Evolutionary conservation across 2,888 invertebrate genomes (phyloP), one percentile per base, ranked within the genome.

Genomic region (Hermaeophaga mercurialis): DNA sequence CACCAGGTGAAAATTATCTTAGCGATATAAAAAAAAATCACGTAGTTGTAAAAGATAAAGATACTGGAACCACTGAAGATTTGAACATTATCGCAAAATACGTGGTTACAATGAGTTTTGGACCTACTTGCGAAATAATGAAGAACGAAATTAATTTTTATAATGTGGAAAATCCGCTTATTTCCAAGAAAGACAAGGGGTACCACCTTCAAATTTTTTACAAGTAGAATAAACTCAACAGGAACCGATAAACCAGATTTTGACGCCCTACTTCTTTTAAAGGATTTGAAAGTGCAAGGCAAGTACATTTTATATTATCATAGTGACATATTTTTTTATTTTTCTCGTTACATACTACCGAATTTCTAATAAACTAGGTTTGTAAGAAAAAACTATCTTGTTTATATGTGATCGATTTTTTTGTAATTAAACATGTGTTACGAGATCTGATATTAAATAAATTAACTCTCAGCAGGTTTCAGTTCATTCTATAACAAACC

Each of bases 221-320:
- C 77, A 82, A 0, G 71, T 43, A 57, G 60, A 47, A 39, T 65
- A 0, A 65, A 58, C 54, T 48, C 64, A 36, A 43, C 56, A 2
- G 53, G 53, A 9, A 22, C 18, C 1, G 34, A 41, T 8, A 54
- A 45, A 5, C 0, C 57, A 65, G 81, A 82, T 58, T 74, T 80
- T 0, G 73, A 82, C 56, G 81, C 82, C 1, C 75, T 80, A 1
- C 70, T 83, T n/a, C 58, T 83, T 1, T 68, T 82, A 65, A 81
- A 82, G 55, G 81, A 83, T 67, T 62, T 82, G 3, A 79, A 78
- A 17, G 36, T 24, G 19, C 19, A 45, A 49, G 58, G 61, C 61
- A 48, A 4, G 1, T 28, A 6, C n/a, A n/a, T n/a, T n/a, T n/a
- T n/a, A n/a, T n/a, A n/a, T n/a, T n/a, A n/a, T n/a, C n/a, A n/a